Evolutionary conservation across 2,797 vertebrate species (phyloP), one percentile per base, ranked within the genome.

Genomic region (Enteromius thamalakanensis): DNA sequence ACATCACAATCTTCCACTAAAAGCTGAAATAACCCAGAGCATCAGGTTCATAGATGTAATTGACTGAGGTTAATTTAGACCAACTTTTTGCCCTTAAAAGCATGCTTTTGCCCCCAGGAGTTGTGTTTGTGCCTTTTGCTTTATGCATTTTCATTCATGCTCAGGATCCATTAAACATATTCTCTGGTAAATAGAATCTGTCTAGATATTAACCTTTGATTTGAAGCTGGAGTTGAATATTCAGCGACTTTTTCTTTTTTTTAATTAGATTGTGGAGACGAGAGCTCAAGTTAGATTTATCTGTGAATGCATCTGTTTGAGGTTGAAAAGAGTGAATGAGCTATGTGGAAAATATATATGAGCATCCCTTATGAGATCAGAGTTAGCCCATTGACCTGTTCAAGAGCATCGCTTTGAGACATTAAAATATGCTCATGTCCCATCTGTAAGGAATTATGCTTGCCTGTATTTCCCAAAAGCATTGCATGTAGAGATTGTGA

Each of bases 21-120:
- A 86, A 92, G 92, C 93, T 90, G 74, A 90, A 91, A 92, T 88
- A 92, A 92, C 93, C 92, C 79, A 79, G 88, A 94, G 92, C 91
- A 78, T 76, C 81, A 85, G 88, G 90, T 89, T 92, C 87, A 87
- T 87, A 90, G 88, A 91, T 91, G 91, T 91, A 94, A 93, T 92
- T 92, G 92, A 93, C 90, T 90, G 89, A 92, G 91, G 90, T 93
- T 92, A 91, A 93, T 93, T 94, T 94, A 90, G 89, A 91, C 90
- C 88, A 90, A 90, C 86, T 90, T 91, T 92, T 90, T 87, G 26
- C 87, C 83, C 83, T 83, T 92, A 93, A 93, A 93, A 94, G 92
- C 91, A 89, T 93, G 87, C 82, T 88, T 91, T 91, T 87, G 92
- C 94, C 93, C 86, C 84, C 53, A 92, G 93, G 91, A 76, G 26